Evolutionary conservation across 2,888 invertebrate species (phyloP).

Genomic region (Philereme vetulata): DNA sequence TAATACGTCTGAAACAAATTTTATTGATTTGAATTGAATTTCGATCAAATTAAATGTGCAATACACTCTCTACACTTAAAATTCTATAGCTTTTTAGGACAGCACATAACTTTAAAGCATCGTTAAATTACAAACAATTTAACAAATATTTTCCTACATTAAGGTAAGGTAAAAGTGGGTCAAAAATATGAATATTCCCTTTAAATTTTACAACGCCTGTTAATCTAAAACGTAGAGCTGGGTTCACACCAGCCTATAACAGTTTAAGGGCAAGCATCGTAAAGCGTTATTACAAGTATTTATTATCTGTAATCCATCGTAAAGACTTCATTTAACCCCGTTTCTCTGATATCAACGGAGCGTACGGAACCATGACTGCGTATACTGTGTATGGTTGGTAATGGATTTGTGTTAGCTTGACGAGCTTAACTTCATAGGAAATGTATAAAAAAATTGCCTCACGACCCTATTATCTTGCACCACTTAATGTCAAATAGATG

Average conservation of each 20-base stretch:
- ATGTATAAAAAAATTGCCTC: too few species aligned
- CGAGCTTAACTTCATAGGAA: not conserved
- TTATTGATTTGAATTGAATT: too few species aligned
- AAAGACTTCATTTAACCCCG: slow-evolving; percentile 54
- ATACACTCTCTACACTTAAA: too few species aligned
- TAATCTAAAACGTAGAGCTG: slow-evolving; percentile 7
- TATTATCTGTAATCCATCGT: slow-evolving; percentile 52
- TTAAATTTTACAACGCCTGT: slow-evolving; percentile 3
- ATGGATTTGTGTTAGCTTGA: slow-evolving; percentile 12
- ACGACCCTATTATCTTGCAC: too few species aligned
- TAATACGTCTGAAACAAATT: too few species aligned
- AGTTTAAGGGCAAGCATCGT: slow-evolving; percentile 19
- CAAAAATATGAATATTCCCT: slow-evolving; percentile 1
- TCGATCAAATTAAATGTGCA: too few species aligned
- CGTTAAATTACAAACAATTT: too few species aligned
- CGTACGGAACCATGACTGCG: slow-evolving; percentile 10
- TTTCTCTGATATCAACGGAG: slow-evolving; percentile 35
- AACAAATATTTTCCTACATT: too few species aligned
- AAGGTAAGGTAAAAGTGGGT: not conserved
- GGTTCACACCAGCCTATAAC: slow-evolving; percentile 18
- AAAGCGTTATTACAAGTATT: slow-evolving; percentile 46
- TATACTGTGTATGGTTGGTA: slow-evolving; percentile 15
- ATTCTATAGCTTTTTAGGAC: too few species aligned
- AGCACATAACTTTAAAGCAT: too few species aligned
- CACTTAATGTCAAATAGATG: too few species aligned